Evolutionary conservation across 2,797 vertebrate species (phyloP), one percentile per base, ranked within the genome.

Genomic region (Syngnathus acus): DNA sequence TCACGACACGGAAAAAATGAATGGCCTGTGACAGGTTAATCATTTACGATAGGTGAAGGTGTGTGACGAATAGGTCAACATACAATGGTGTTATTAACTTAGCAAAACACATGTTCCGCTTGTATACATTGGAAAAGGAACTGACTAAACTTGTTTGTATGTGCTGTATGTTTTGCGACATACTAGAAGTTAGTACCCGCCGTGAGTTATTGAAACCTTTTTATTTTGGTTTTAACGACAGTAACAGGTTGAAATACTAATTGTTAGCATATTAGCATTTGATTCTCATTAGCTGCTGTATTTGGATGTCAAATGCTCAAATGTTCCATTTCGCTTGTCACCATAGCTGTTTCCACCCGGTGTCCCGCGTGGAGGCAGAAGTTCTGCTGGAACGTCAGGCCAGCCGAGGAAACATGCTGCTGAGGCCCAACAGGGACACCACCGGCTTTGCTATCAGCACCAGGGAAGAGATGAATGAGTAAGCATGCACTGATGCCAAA

Each of bases 281-380:
- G n/a, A 10, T 51, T 14, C 19, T 51, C 50, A 21, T 51, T 51
- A 8, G 2, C 50, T 9, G 6, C n/a, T 21, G 9, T 51, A 32
- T 32, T 4, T 32, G 32, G 32, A 32, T 32, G 32, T 32, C 21
- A 23, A 32, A 6, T 57, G 54, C 6, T 37, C 7, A 13, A 11
- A 32, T 37, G 26, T 6, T 55, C 4, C 4, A 32, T 32, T 32
- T 32, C 4, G 32, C 32, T 32, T 32, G 3, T 32, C 32, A 5
- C 32, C 69, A 51, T 81, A 92, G 94, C 2, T 95, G 94, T 79
- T 95, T 82, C 79, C 74, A 90, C 54, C 54, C 45, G 0, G 85
- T 93, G 62, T 88, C 87, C 1, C 89, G 92, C 0, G n/a, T 75
- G 19, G 94, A 95, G 72, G 93, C 94, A 0, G 90, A 92, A 75